Base-by-base conservation (phyloP, 2,888 invertebrate genomes). In the Sinohyriopsis cumingii region DNA sequence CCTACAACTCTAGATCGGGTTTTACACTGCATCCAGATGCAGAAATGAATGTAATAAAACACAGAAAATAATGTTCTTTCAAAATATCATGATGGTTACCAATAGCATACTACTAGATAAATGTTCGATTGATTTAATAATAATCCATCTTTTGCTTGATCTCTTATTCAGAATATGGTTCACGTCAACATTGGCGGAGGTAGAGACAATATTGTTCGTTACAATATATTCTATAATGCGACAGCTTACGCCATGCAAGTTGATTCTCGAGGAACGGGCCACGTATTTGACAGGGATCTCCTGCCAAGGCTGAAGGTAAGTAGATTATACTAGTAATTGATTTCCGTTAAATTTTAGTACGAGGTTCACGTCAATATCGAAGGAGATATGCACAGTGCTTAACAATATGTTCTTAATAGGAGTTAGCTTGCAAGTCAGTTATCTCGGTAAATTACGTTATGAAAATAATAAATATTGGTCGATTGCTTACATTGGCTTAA, bases 161-260 rank as follows among this genome's bases (percentile, higher is more conserved):
- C 53, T 18, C 60, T 53, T 45, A 59, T 72, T 20, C 71, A 84
- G 84, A 84, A 84, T 57, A 74, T 79, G n/a, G 72, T 83, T 1
- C 84, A 84, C 59, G 75, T 73, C 2, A 81, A 79, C 33, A 83
- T 84, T 22, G 84, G 83, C 7, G 84, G 83, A 4, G 84, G 84
- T 2, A 76, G 83, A 20, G 81, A 84, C 69, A 83, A 83, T 63
- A 71, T 81, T 12, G 72, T 84, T 5, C 61, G 70, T 0, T 73
- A 81, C 63, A 84, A 84, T 65, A 72, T 84, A 7, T 77, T 84
- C 69, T 84, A 77, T 64, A 80, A 82, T 33, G 75, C 84, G 15
- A 70, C 68, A 25, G 67, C 45, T 9, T 57, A 61, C 24, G 72
- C 77, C n/a, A 73, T 82, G 55, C 77, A 80, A 63, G 76, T 82